phyloP scores from a whole-genome alignment of 2,113 vertebrate genomes.

The Cyprinodon brontotheroides region DNA sequence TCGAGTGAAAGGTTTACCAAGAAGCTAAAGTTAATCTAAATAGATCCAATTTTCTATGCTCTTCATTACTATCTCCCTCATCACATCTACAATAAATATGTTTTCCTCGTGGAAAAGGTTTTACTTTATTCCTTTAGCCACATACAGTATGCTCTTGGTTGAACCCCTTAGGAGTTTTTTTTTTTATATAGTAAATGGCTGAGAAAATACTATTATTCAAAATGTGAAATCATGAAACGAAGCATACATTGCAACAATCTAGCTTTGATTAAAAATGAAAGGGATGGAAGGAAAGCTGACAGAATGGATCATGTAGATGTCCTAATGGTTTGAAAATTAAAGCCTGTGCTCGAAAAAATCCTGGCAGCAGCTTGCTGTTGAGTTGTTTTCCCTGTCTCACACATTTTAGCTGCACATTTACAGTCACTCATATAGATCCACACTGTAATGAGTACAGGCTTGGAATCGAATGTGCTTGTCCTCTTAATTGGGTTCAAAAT shows the following conservation, averaged over 20 bases:
- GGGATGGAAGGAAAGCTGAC: slow-evolving; percentile 30
- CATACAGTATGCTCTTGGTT: not conserved
- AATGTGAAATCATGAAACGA: slow-evolving; percentile 49
- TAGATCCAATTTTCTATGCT: no score
- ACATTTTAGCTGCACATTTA: slow-evolving; percentile 6
- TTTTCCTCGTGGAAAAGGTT: no score
- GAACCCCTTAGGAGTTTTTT: slow-evolving; percentile 27
- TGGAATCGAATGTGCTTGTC: not conserved
- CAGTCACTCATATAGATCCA: not conserved
- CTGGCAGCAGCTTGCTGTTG: slow-evolving; percentile 21
- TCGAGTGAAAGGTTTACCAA: no score
- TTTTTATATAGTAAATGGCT: slow-evolving; percentile 14
- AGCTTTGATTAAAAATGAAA: slow-evolving; percentile 31
- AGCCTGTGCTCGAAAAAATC: slow-evolving; percentile 20
- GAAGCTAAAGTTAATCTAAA: no score
- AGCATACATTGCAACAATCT: slow-evolving; percentile 34
- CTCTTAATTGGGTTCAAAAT: slow-evolving; percentile 56
- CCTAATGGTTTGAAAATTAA: slow-evolving; percentile 49
- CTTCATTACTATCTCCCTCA: no score
- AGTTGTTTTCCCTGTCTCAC: slow-evolving; percentile 17
- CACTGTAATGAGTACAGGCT: not conserved
- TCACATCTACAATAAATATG: no score
- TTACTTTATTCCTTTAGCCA: slow-evolving; percentile 16
- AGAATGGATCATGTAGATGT: slow-evolving; percentile 36
- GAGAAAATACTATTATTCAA: slow-evolving; percentile 28